Conservation (phyloP, 2,113 vertebrate genomes). For the Gymnarchus niloticus region DNA sequence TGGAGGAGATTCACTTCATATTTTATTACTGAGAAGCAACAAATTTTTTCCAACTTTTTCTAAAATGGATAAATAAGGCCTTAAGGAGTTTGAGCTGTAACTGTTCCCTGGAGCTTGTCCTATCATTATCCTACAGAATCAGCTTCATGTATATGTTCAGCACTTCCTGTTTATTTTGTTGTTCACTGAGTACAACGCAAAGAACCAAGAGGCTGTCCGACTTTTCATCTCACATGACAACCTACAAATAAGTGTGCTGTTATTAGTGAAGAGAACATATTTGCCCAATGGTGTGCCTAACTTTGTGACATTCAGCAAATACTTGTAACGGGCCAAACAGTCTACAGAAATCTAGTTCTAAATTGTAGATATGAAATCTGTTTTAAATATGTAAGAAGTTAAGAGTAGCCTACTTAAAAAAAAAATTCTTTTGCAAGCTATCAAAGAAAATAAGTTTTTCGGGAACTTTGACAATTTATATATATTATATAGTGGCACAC, state of each 20-base stretch:
- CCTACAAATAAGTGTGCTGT: neutral
- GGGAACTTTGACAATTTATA: neutral
- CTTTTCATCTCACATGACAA: neutral
- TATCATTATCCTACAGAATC: neutral
- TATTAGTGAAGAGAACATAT: neutral
- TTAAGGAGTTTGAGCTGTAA: neutral
- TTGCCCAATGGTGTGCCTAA: neutral
- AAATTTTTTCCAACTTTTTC: neutral
- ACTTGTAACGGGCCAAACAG: neutral
- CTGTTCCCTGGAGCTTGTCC: neutral
- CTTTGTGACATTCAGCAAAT: neutral
- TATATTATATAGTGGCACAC: neutral
- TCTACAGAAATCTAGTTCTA: neutral
- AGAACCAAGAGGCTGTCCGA: neutral
- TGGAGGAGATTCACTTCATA: neutral
- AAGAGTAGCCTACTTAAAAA: neutral
- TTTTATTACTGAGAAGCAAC: neutral
- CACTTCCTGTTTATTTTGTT: constrained; percentile 1
- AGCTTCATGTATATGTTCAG: neutral
- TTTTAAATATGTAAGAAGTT: neutral
- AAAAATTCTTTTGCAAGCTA: neutral
- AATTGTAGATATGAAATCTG: neutral
- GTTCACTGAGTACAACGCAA: neutral
- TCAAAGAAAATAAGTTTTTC: neutral
- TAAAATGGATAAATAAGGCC: too few relatives aligned